phyloP scores from a whole-genome alignment of 2,888 invertebrate species.

The Agonum fuliginosum region DNA sequence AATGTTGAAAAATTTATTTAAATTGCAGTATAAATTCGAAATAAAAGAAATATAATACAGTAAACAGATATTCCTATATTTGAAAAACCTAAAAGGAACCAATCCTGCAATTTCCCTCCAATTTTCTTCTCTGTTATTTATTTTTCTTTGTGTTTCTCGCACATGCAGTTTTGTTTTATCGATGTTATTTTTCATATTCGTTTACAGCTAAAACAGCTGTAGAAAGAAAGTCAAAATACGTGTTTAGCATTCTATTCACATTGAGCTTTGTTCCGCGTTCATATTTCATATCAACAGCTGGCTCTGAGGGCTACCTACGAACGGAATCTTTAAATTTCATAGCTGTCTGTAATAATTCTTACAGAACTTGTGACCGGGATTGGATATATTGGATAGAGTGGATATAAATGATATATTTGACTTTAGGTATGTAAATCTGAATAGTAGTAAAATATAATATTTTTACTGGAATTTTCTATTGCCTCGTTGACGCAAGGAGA shows the following conservation, averaged over 20 bases:
- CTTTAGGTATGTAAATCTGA: no score
- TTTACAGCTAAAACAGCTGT: conserved; percentile 29
- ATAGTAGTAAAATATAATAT: no score
- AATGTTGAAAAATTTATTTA: no score
- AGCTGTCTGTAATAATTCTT: neutral
- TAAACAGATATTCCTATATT: no score
- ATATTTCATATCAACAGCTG: conserved; percentile 15
- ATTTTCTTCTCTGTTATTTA: neutral
- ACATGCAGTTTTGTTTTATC: conserved; percentile 11
- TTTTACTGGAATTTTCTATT: no score
- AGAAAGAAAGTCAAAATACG: neutral
- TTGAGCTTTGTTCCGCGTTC: neutral
- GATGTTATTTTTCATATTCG: conserved; percentile 28
- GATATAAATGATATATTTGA: no score
- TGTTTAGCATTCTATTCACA: conserved; percentile 10
- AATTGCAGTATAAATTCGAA: no score
- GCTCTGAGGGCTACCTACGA: neutral
- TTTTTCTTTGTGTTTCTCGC: neutral
- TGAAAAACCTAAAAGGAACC: neutral
- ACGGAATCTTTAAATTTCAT: neutral
- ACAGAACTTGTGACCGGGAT: neutral
- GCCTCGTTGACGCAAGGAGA: no score
- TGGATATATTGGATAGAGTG: no score
- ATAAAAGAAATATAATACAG: no score
- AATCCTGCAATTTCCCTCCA: no score